Percentiles rank a stretch among this genome's conserved stretches.
These are phyloP conservation scores for Leucopternis melanops DNA, from an alignment of 2,113 vertebrate genomes.

Conservation along the genomic window DNA sequence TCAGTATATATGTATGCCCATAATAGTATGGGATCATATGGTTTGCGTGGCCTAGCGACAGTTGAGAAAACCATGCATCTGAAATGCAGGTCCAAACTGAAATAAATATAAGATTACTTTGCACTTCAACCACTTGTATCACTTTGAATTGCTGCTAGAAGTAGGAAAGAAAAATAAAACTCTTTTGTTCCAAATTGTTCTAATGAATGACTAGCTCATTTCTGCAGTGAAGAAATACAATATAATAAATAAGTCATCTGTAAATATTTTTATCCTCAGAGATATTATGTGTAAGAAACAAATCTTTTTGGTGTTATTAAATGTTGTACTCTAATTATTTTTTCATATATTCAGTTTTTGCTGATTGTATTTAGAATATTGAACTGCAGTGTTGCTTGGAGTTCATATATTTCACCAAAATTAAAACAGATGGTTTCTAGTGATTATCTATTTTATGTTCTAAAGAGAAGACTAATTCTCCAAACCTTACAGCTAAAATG, in stretches of 20 bases:
- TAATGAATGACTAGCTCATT: slow-evolving; percentile 10
- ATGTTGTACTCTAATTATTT: background rate
- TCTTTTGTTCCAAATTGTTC: background rate
- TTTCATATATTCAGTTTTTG: background rate
- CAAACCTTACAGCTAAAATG: background rate
- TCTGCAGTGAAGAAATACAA: slow-evolving; percentile 19
- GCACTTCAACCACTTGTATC: background rate
- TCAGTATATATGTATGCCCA: too few relatives aligned
- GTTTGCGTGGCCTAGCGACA: background rate
- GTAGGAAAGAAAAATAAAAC: background rate
- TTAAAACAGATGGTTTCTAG: background rate
- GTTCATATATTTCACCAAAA: background rate
- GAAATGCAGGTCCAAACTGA: background rate
- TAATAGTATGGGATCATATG: too few relatives aligned
- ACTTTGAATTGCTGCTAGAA: background rate
- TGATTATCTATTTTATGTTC: background rate
- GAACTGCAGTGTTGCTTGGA: background rate
- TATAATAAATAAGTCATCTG: slow-evolving; percentile 48
- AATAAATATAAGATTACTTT: background rate
- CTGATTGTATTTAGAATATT: background rate
- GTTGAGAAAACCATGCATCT: background rate
- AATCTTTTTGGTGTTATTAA: slow-evolving; percentile 23
- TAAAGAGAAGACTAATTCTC: background rate
- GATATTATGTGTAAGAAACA: slow-evolving; percentile 23
- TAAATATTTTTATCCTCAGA: slow-evolving; percentile 50